A percentile compares a stretch with the other conserved stretches of the same genome.
phyloP scores from a whole-genome alignment of 2,113 vertebrate genomes.

The Tragelaphus buxtoni region DNA sequence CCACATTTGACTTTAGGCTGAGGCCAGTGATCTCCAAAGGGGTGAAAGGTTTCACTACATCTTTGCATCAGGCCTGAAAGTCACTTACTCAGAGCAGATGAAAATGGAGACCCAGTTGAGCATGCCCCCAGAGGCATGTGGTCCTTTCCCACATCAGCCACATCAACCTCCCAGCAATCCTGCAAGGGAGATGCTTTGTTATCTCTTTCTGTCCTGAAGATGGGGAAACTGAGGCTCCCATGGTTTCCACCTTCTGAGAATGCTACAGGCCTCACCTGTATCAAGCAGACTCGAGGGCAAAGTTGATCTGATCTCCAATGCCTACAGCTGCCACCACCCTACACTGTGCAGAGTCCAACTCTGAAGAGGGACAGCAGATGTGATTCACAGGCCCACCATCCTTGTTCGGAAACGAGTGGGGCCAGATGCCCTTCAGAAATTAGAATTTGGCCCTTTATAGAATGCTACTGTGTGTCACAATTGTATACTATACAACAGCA shows the following conservation, averaged over 20 bases:
- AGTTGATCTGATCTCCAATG: not conserved
- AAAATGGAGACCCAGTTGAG: accelerated
- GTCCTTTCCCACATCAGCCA: accelerated
- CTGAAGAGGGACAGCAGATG: accelerated
- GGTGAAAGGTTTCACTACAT: not conserved
- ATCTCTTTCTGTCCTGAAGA: not conserved
- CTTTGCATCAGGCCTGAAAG: not conserved
- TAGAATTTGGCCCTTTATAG: not conserved
- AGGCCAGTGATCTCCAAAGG: not conserved
- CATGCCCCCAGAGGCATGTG: accelerated
- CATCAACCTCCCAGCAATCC: accelerated
- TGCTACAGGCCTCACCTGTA: not conserved
- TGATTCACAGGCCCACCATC: accelerated
- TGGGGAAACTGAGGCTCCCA: not conserved
- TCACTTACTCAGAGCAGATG: not conserved
- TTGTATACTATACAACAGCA: accelerated
- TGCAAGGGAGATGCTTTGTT: too few species aligned
- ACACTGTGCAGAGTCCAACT: accelerated
- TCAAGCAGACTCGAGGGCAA: not conserved
- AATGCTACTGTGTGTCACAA: not conserved
- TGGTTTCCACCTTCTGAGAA: accelerated
- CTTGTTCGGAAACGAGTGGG: not conserved
- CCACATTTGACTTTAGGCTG: not conserved
- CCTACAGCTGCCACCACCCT: not conserved
- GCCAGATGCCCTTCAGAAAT: not conserved